Conservation (phyloP, 2,797 vertebrate genomes). For the Eulemur coronatus region DNA sequence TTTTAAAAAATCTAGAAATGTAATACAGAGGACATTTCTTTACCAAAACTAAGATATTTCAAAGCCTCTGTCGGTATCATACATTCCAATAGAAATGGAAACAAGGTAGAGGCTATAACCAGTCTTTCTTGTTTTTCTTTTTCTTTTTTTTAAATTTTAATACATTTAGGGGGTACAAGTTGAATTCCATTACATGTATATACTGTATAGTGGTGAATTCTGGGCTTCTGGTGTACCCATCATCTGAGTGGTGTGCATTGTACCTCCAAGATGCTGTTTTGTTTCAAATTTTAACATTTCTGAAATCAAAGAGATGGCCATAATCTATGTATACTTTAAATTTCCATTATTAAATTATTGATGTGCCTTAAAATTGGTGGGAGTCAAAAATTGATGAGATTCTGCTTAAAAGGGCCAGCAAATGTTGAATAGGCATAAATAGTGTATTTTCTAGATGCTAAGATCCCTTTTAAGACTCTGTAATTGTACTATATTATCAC, state of each 20-base stretch:
- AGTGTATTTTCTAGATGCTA: neutral
- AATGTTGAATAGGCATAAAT: neutral
- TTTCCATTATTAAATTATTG: neutral
- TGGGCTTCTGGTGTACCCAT: too few species aligned
- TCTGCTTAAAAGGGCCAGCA: neutral
- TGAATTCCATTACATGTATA: neutral
- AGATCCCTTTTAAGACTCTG: neutral
- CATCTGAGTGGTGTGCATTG: neutral
- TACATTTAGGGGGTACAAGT: neutral
- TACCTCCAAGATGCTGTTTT: neutral
- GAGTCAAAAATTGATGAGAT: neutral
- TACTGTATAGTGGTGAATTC: neutral
- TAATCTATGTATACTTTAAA: neutral
- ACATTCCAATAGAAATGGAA: neutral
- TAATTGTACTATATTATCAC: neutral
- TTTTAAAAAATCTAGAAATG: neutral
- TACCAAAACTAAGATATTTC: neutral
- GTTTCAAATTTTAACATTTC: neutral
- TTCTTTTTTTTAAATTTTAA: neutral
- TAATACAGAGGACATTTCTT: neutral
- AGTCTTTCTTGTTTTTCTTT: neutral
- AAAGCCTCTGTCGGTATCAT: neutral
- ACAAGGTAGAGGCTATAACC: neutral
- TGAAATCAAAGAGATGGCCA: neutral
- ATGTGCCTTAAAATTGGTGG: neutral